Evolutionary conservation across 2,113 vertebrate species (phyloP).

Genomic region (Willisornis vidua): DNA sequence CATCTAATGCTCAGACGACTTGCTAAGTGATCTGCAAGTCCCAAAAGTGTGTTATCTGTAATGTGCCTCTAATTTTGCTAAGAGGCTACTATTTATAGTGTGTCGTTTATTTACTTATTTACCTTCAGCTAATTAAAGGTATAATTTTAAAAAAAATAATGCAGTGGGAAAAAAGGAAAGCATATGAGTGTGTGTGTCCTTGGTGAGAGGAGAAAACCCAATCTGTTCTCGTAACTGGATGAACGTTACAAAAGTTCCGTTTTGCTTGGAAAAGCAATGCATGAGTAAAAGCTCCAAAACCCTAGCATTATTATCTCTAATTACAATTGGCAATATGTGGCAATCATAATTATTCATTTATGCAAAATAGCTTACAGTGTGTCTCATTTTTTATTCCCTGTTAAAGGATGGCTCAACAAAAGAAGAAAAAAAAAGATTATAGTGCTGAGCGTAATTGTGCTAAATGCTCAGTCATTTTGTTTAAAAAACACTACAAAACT

Average conservation of each 20-base stretch:
- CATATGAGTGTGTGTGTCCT: background rate
- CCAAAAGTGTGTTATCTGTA: conserved; percentile 70
- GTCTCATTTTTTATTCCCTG: conserved; percentile 69
- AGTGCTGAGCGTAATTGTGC: conserved; percentile 47
- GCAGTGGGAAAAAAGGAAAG: background rate
- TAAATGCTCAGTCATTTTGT: conserved; percentile 56
- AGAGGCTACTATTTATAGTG: conserved; percentile 67
- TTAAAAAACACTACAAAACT: conserved; percentile 58
- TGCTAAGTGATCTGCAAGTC: conserved; percentile 69
- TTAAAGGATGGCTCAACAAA: conserved; percentile 63
- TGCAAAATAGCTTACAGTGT: conserved; percentile 68
- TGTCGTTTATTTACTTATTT: conserved; percentile 63
- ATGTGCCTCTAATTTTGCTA: conserved; percentile 70
- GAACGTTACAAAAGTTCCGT: conserved; percentile 36
- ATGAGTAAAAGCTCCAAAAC: conserved; percentile 58
- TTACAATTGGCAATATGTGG: conserved; percentile 72
- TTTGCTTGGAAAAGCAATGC: conserved; percentile 49
- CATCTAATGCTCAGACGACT: conserved; percentile 32
- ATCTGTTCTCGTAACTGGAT: background rate
- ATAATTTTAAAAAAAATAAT: background rate
- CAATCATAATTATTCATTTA: conserved; percentile 72
- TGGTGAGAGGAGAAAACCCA: background rate
- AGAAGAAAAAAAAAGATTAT: conserved; percentile 42
- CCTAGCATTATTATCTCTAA: conserved; percentile 67
- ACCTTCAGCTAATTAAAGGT: conserved; percentile 62